Conservation (phyloP, 1,140 invertebrate species). For the Pararge aegeria region DNA sequence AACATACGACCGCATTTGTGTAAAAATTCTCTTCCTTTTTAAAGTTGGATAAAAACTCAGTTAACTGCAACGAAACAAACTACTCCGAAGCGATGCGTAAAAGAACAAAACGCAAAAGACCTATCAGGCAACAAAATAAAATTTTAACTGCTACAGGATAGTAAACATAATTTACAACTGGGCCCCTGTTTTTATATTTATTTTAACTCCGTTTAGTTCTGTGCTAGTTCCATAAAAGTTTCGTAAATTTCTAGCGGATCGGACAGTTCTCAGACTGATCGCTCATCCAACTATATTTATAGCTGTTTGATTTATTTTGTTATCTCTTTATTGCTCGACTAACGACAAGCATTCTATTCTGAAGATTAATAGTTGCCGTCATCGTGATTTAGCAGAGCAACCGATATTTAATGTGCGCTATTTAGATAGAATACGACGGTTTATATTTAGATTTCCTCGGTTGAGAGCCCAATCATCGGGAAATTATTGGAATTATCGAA, state of each 20-base stretch:
- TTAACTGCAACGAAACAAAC: neutral
- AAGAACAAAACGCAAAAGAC: conserved; percentile 16
- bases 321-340: conserved; percentile 74
- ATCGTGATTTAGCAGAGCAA: conserved; percentile 75
- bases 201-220: conserved; percentile 57
- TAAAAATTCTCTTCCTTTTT: too few species aligned
- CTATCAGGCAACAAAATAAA: conserved; percentile 54
- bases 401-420: conserved; percentile 75
- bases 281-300: conserved; percentile 71
- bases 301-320: conserved; percentile 77
- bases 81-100: neutral
- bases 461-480: conserved; percentile 55
- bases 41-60: too few species aligned
- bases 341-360: conserved; percentile 73
- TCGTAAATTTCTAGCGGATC: conserved; percentile 66
- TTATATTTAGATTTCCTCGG: conserved; percentile 65
- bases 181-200: conserved; percentile 65
- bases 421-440: conserved; percentile 69
- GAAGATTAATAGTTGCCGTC: conserved; percentile 75
- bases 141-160: conserved; percentile 57
- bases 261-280: conserved; percentile 67
- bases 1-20: too few species aligned
- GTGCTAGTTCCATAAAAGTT: conserved; percentile 66
- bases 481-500: conserved; percentile 14
- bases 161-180: conserved; percentile 71